Percentiles rank a stretch among this genome's conserved stretches.
Evolutionary conservation across 2,113 vertebrate species (phyloP).

Genomic region (Fulmarus glacialis): DNA sequence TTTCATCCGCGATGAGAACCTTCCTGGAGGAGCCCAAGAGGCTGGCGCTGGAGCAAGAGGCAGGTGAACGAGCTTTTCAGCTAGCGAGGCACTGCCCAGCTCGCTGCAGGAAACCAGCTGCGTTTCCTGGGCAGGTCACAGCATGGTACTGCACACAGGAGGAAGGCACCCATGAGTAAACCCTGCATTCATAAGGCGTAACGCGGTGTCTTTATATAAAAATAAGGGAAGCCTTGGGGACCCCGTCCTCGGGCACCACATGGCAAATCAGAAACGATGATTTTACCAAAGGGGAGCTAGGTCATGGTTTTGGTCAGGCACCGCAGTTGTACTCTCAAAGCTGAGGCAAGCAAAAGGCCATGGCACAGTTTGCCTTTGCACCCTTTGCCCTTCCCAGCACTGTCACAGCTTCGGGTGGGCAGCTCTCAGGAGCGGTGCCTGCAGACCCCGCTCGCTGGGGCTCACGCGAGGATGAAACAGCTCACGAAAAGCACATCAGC

Average conservation of each 20-base stretch:
- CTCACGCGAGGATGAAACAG: not conserved
- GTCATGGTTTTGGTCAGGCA: not conserved
- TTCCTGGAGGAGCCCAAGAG: not conserved
- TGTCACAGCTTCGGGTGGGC: accelerated
- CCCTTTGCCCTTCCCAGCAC: not conserved
- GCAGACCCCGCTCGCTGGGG: accelerated
- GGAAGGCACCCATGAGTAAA: not conserved
- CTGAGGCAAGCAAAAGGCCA: not conserved
- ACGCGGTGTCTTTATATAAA: accelerated
- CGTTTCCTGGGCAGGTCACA: constrained; percentile 32
- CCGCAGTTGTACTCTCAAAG: not conserved
- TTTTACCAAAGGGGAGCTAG: not conserved
- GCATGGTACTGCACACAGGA: accelerated
- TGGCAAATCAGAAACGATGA: accelerated
- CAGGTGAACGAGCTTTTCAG: not conserved
- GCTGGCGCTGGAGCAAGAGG: not conserved
- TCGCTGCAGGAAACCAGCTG: constrained; percentile 35
- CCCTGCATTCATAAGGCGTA: not conserved
- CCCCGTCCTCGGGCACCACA: not conserved
- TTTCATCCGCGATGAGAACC: not conserved
- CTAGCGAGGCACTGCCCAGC: not conserved
- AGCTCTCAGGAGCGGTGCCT: not conserved
- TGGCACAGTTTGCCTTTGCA: not conserved
- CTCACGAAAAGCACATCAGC: not conserved
- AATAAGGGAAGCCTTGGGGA: not conserved